Conservation (phyloP, 92 coral and sea anemone genomes). For the Zoanthus sansibaricus region DNA sequence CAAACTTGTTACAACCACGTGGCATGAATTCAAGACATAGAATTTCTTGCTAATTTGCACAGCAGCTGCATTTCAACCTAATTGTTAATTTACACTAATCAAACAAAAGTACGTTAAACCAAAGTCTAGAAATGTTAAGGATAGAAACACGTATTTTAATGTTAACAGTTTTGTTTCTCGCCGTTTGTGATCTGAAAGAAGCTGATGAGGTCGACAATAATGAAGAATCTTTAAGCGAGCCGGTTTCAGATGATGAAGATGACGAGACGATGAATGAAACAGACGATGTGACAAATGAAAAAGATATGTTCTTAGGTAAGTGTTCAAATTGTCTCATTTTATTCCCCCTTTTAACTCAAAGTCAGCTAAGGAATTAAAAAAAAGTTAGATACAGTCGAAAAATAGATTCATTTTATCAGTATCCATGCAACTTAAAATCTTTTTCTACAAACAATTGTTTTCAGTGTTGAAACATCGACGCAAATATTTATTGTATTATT, state of each 20-base stretch:
- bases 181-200: background rate
- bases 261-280: conserved; percentile 9
- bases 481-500: no score
- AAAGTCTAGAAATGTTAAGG: background rate
- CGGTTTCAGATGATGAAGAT: background rate
- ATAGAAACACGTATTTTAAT: conserved; percentile 12
- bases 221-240: background rate
- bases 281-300: conserved; percentile 7
- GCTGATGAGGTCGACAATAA: background rate
- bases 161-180: background rate
- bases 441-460: no score
- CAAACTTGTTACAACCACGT: conserved; percentile 8
- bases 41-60: background rate
- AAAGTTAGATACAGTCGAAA: no score
- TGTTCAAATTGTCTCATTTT: background rate
- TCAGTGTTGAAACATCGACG: no score
- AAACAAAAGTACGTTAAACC: background rate
- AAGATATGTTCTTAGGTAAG: conserved; percentile 38
- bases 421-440: no score
- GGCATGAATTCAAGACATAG: conserved; percentile 17
- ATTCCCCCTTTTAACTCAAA: no score
- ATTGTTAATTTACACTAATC: background rate
- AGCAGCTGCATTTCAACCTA: background rate
- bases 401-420: no score
- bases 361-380: no score